Evolutionary conservation across 2,888 invertebrate species (phyloP).

Genomic region (Cetonia aurata): DNA sequence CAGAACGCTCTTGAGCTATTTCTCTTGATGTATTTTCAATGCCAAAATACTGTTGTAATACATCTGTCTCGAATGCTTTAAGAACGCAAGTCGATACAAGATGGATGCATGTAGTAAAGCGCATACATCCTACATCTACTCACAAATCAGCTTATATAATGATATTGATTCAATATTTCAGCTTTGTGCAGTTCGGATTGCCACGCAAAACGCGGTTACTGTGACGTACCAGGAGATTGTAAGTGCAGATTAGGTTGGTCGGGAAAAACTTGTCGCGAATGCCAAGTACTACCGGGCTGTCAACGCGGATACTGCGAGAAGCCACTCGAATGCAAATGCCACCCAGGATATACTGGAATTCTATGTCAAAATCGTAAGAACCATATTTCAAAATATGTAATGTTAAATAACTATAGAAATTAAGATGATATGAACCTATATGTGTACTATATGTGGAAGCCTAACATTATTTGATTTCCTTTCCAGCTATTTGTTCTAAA

Average conservation of each 20-base stretch:
- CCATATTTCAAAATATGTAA: no score
- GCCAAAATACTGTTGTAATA: no score
- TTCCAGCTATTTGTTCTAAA: slow-evolving; percentile 84
- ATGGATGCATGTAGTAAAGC: no score
- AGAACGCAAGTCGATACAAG: no score
- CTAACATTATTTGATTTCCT: neutral
- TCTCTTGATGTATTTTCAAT: no score
- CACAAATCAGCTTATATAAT: no score
- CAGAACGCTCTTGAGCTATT: no score
- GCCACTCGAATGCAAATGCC: slow-evolving; percentile 91
- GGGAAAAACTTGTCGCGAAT: slow-evolving; percentile 87
- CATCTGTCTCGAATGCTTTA: no score
- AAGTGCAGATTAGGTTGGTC: slow-evolving; percentile 92
- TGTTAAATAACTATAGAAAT: no score
- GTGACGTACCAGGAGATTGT: slow-evolving; percentile 89
- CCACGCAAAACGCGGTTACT: slow-evolving; percentile 87
- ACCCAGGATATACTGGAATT: slow-evolving; percentile 91
- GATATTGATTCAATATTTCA: slow-evolving; percentile 62
- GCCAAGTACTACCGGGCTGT: slow-evolving; percentile 91
- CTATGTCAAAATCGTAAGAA: slow-evolving; percentile 88
- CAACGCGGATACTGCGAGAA: slow-evolving; percentile 90
- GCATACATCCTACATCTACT: no score
- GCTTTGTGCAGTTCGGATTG: slow-evolving; percentile 90
- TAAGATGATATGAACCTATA: no score
- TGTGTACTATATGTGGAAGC: no score